Conservation (phyloP, 2,797 vertebrate genomes). For the Spinus pinus region DNA sequence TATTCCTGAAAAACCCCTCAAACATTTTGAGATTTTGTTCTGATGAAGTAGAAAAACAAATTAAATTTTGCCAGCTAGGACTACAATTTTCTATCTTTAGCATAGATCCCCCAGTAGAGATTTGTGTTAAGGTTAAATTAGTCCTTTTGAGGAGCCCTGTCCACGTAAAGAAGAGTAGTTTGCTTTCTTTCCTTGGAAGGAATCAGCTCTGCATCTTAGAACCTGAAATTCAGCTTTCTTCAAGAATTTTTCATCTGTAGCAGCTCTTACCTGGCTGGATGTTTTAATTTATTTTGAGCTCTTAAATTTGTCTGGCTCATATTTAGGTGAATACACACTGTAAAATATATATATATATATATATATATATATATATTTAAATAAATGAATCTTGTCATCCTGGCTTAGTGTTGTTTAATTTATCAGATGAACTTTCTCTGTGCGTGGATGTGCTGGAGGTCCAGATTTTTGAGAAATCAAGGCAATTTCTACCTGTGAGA, state of each 20-base stretch:
- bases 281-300: conserved; percentile 10
- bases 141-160: background rate
- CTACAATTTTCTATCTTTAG: background rate
- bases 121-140: background rate
- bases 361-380: background rate
- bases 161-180: background rate
- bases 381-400: background rate
- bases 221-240: background rate
- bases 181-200: background rate
- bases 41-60: background rate
- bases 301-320: background rate
- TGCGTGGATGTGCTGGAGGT: background rate
- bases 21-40: background rate
- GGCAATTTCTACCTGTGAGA: conserved; percentile 22
- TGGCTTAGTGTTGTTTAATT: background rate
- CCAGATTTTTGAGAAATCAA: conserved; percentile 42
- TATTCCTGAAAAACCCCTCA: background rate
- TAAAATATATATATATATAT: background rate
- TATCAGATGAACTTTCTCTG: background rate
- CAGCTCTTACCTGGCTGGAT: background rate
- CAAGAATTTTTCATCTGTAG: background rate
- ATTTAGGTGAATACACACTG: background rate
- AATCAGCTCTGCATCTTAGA: background rate
- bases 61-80: background rate
- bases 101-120: background rate